Evolutionary conservation across 2,113 vertebrate species (phyloP), one percentile per base, ranked within the genome.

Genomic region (Phocoena sinus): DNA sequence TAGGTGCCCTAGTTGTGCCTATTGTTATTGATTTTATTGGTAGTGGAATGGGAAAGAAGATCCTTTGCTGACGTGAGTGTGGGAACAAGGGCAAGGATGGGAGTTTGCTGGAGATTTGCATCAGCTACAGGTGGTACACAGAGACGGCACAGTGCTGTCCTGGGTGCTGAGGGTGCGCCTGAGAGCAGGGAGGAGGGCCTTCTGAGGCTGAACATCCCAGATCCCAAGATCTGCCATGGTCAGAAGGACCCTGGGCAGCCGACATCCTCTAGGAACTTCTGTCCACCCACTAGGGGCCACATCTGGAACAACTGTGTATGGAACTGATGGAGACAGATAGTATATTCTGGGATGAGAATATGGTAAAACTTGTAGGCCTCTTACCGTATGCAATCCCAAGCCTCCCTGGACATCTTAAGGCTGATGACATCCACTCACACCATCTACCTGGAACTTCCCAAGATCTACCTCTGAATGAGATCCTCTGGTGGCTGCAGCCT

Each of bases 51-150:
- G 76, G 56, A 60, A 6, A 8, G 17, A 14, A 13, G 44, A 14
- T 18, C 26, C 62, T 28, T 28, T 74, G 38, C 31, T 62, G n/a
- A 28, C 15, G 8, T 10, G 62, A n/a, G n/a, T 17, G 6, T 82
- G 84, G 28, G 65, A 4, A 12, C 28, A 28, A 38, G 17, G 47
- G 77, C 50, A 31, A 65, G 73, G 28, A 0, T 21, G 33, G 68
- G 47, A 7, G 4, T 82, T 76, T 7, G 9, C 3, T 53, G 67
- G 60, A 81, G 31, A 31, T 58, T 85, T 50, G 31, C 4, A 26
- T 41, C 17, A 20, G 67, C 31, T 53, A 8, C 13, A 47, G 44
- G 25, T 56, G 26, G 8, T 4, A 0, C 0, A 0, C 26, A 25
- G n/a, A 47, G 60, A 50, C 10, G 65, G 73, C 73, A 56, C 38